These are phyloP conservation scores for Stenurella melanura DNA, from an alignment of 2,888 invertebrate genomes.

Conservation along the genomic window DNA sequence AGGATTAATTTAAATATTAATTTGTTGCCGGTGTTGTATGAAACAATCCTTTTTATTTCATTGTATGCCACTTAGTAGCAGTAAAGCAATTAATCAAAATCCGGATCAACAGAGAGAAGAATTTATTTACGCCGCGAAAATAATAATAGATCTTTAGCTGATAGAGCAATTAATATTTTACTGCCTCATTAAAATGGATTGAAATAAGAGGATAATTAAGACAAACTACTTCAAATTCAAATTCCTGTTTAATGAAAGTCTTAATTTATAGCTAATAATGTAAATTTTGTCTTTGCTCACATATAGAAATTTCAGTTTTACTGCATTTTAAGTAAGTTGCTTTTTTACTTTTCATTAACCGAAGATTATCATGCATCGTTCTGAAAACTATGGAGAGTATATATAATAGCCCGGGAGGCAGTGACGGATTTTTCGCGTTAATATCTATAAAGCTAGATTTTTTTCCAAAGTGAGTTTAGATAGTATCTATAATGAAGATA, in stretches of 20 bases:
- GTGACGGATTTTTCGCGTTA: no score
- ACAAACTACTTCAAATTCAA: neutral
- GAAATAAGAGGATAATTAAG: constrained; percentile 20
- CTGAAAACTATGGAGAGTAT: no score
- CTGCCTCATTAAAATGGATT: neutral
- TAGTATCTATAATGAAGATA: no score
- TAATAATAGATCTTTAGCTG: constrained; percentile 8
- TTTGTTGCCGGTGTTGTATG: neutral
- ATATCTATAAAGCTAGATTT: no score
- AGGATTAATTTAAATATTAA: neutral
- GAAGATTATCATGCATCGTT: no score
- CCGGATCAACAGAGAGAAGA: constrained; percentile 12
- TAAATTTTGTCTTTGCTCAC: neutral
- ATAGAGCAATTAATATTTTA: constrained; percentile 12
- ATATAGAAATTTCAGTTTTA: neutral
- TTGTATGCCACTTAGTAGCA: constrained; percentile 11
- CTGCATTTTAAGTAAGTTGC: neutral
- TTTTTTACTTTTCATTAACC: neutral
- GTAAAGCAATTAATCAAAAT: constrained; percentile 22
- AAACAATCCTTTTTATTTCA: constrained; percentile 12
- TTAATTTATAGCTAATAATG: neutral
- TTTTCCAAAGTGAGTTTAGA: no score
- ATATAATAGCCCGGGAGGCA: no score
- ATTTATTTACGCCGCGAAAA: neutral
- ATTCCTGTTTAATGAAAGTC: neutral